Conservation (phyloP, 92 coral and sea anemone species). For the Montipora capitata region DNA sequence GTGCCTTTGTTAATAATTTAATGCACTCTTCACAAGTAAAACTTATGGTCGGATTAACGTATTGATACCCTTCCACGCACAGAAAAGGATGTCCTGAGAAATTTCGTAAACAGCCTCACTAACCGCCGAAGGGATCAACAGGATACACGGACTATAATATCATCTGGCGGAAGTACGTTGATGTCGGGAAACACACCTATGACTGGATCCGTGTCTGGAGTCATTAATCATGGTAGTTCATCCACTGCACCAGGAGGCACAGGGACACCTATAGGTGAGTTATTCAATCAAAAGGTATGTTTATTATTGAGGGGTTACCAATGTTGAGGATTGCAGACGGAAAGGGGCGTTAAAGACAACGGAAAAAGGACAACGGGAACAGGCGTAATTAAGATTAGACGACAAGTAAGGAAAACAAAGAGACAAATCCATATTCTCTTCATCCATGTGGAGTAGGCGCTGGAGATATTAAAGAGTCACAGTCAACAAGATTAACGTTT, state of each 20-base stretch:
- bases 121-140: slow-evolving; percentile 20
- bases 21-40: neutral
- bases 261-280: slow-evolving; percentile 34
- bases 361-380: too few species aligned
- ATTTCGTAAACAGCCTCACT: slow-evolving; percentile 34
- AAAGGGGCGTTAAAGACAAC: too few species aligned
- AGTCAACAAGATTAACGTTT: too few species aligned
- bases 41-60: too few species aligned
- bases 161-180: slow-evolving; percentile 17
- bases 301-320: too few species aligned
- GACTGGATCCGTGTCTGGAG: slow-evolving; percentile 42
- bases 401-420: too few species aligned
- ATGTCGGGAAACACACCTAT: slow-evolving; percentile 13
- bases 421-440: too few species aligned
- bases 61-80: neutral
- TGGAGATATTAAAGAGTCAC: too few species aligned
- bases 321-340: too few species aligned
- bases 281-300: neutral
- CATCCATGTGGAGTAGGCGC: too few species aligned
- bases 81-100: slow-evolving; percentile 22
- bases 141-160: slow-evolving; percentile 1
- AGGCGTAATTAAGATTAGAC: too few species aligned
- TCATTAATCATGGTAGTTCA: slow-evolving; percentile 19
- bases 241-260: slow-evolving; percentile 10
- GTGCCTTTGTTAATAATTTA: too few species aligned